Evolutionary conservation across 2,888 invertebrate species (phyloP).

Genomic region (Busseola fusca): DNA sequence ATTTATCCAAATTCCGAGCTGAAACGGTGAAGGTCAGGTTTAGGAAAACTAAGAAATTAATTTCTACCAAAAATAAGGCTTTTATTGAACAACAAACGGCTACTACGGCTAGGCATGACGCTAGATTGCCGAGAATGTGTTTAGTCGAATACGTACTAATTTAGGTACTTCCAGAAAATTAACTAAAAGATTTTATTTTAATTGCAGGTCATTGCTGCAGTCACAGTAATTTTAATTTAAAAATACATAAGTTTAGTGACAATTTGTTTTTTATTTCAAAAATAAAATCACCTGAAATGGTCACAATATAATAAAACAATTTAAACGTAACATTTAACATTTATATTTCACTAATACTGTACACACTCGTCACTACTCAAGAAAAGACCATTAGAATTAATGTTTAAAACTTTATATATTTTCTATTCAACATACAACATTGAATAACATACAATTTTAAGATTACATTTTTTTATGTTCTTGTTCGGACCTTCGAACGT

Average conservation of each 20-base stretch:
- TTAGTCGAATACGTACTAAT: neutral
- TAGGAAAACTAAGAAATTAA: too few species aligned
- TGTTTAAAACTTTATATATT: slow-evolving; percentile 83
- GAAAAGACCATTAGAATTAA: slow-evolving; percentile 77
- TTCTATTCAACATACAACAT: slow-evolving; percentile 86
- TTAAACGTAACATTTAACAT: slow-evolving; percentile 73
- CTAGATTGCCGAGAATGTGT: neutral
- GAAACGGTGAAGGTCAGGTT: neutral
- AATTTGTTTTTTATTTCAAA: slow-evolving; percentile 55
- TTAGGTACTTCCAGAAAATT: neutral
- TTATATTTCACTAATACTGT: slow-evolving; percentile 87
- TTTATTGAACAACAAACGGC: neutral
- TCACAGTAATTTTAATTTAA: slow-evolving; percentile 4
- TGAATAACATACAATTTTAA: slow-evolving; percentile 82
- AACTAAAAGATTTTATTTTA: slow-evolving; percentile 7
- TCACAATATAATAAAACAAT: slow-evolving; percentile 69
- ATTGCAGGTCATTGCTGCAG: slow-evolving; percentile 35
- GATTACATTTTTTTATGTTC: slow-evolving; percentile 70
- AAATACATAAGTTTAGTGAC: neutral
- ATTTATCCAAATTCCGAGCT: neutral
- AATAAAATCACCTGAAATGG: slow-evolving; percentile 60
- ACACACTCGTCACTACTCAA: slow-evolving; percentile 78
- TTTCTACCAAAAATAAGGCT: too few species aligned
- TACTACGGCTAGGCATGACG: neutral
- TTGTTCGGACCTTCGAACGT: slow-evolving; percentile 78